phyloP scores from a whole-genome alignment of 2,113 vertebrate genomes.

The Phaetusa simplex region DNA sequence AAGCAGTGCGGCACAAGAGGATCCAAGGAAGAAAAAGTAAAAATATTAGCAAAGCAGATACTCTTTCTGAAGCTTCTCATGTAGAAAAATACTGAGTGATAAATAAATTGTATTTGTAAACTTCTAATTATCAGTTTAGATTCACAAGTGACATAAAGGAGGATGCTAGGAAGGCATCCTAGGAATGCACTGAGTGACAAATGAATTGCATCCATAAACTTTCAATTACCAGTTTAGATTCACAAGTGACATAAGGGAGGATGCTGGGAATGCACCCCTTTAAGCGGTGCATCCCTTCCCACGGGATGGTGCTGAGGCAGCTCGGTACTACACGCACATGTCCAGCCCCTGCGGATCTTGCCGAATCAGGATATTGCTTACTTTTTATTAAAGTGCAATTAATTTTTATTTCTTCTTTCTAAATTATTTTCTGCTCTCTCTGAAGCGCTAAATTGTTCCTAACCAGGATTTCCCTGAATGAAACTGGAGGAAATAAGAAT shows the following conservation, averaged over 20 bases:
- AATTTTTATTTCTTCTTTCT: background rate
- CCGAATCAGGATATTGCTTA: background rate
- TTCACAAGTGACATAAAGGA: background rate
- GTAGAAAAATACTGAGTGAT: background rate
- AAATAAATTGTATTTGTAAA: background rate
- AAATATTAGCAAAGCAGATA: background rate
- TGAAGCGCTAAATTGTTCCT: background rate
- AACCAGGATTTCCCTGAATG: background rate
- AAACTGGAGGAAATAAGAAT: background rate
- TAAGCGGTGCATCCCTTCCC: fast-evolving
- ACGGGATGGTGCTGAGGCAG: background rate
- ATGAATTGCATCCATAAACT: background rate
- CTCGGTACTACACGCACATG: background rate
- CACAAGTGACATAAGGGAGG: background rate
- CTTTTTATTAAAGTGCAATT: background rate
- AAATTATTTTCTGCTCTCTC: background rate
- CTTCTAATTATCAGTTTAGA: background rate
- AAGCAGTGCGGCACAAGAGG: too few relatives aligned
- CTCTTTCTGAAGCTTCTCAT: background rate
- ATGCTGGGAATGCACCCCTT: background rate
- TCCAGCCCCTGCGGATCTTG: background rate
- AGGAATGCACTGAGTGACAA: background rate
- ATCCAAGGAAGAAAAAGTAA: background rate
- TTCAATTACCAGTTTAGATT: background rate
- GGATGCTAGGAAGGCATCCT: background rate